These are phyloP conservation scores for Tetheella fluctuosa DNA, from an alignment of 2,888 invertebrate species.

Conservation along the genomic window DNA sequence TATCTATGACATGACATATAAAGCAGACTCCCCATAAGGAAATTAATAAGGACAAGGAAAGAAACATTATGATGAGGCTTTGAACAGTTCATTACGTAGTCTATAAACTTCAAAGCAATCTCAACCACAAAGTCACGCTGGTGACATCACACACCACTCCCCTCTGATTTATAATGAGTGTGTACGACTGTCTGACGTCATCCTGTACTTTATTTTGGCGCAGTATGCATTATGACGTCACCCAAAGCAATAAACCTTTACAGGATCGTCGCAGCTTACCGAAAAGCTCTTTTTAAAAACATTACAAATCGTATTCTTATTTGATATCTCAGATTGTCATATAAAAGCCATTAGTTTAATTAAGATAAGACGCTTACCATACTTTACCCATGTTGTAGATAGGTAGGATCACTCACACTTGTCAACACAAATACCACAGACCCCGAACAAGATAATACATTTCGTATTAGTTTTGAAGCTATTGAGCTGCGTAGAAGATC, in stretches of 20 bases:
- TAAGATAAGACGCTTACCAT: background rate
- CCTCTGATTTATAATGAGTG: background rate
- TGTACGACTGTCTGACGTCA: background rate
- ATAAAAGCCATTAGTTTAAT: background rate
- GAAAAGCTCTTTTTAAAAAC: background rate
- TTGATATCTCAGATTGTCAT: background rate
- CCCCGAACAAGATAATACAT: background rate
- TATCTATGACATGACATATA: no score
- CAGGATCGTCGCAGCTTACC: background rate
- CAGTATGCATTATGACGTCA: constrained; percentile 3
- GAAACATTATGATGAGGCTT: background rate
- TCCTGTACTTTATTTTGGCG: background rate
- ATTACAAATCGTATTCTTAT: background rate
- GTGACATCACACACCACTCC: background rate
- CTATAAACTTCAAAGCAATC: background rate
- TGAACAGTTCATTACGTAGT: background rate
- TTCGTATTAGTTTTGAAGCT: background rate
- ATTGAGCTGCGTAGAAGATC: background rate
- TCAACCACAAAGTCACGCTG: background rate
- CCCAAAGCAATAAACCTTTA: background rate
- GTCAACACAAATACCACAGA: background rate
- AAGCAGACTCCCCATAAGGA: no score
- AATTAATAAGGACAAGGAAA: no score
- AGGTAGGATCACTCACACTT: background rate
- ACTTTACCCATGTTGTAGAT: background rate